Base-by-base conservation (phyloP, 2,113 vertebrate species). In the Gnathonemus echidnorhynchus region DNA sequence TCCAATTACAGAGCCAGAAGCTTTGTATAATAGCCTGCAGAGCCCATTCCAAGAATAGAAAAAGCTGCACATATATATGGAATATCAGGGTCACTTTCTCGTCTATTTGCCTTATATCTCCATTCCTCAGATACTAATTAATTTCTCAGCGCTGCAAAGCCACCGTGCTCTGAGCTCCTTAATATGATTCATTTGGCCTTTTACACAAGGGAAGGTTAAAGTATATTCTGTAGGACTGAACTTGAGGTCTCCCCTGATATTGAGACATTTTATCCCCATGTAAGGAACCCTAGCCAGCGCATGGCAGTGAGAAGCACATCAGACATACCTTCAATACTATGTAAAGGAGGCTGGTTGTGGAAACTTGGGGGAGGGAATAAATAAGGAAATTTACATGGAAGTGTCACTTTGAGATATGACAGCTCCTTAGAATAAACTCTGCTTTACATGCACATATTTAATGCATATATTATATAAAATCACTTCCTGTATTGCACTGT, bases 101-200 rank as follows among this genome's bases (percentile, higher is more conserved):
- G 96, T 89, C 94, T 97, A 96, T 96, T 97, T 97, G 96, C 96
- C 96, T 93, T 96, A 93, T 93, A 96, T 97, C 94, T 96, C 94
- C 91, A 96, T 93, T 95, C 92, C 94, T 93, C 95, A 92, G 94
- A 94, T 96, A 97, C 96, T 97, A 97, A 97, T 97, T 96, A 95
- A 96, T 95, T 95, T 95, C 93, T 94, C 92, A 94, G n/a, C 3
- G 10, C 91, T 94, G 92, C 95, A 95, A 94, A 92, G 92, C 92
- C 92, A 88, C 35, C 91, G 31, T 91, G 91, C 92, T 91, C 93
- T 90, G 89, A 93, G 95, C 27, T 94, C 93, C 89, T 95, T 96
- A 95, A 94, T n/a, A 90, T 94, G 94, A 96, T 95, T 95, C 93
- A 95, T 96, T 92, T 94, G 92, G 91, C 90, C 93, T 91, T 91